Percentiles rank a stretch among this genome's conserved stretches.
These are phyloP conservation scores for Botia kubotai DNA, from an alignment of 2,797 vertebrate genomes.

Conservation along the genomic window DNA sequence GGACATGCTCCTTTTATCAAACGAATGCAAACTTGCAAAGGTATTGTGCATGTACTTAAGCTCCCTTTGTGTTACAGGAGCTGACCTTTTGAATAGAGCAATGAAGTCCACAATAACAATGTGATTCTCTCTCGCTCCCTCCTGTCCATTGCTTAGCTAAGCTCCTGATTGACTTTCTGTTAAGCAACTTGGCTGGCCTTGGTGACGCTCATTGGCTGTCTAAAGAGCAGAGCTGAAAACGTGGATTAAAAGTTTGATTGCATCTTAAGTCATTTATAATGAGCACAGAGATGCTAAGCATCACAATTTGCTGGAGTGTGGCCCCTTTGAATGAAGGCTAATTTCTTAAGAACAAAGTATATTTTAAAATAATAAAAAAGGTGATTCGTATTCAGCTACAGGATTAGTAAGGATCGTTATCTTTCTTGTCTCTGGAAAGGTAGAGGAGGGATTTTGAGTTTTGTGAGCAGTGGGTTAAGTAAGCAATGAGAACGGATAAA, in stretches of 20 bases:
- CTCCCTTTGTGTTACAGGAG: constrained; percentile 75
- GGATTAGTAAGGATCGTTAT: constrained; percentile 90
- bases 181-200: constrained; percentile 92
- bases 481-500: constrained; percentile 60
- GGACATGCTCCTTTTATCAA: constrained; percentile 73
- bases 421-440: constrained; percentile 81
- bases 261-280: constrained; percentile 96
- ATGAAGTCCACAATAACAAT: constrained; percentile 83
- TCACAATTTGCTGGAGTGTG: constrained; percentile 88
- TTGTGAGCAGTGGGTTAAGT: constrained; percentile 76
- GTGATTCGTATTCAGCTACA: constrained; percentile 84
- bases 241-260: constrained; percentile 94
- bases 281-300: constrained; percentile 83
- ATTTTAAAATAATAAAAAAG: constrained; percentile 88
- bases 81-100: constrained; percentile 81
- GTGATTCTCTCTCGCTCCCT: constrained; percentile 81
- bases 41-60: constrained; percentile 80
- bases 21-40: constrained; percentile 62
- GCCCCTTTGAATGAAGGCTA: constrained; percentile 86
- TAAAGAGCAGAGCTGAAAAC: constrained; percentile 84
- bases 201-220: constrained; percentile 62
- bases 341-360: constrained; percentile 91
- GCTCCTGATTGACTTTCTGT: constrained; percentile 91
- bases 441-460: constrained; percentile 68
- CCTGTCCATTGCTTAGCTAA: constrained; percentile 52